Evolutionary conservation across 2,888 invertebrate species (phyloP).

Genomic region (Himalopsyche anomala): DNA sequence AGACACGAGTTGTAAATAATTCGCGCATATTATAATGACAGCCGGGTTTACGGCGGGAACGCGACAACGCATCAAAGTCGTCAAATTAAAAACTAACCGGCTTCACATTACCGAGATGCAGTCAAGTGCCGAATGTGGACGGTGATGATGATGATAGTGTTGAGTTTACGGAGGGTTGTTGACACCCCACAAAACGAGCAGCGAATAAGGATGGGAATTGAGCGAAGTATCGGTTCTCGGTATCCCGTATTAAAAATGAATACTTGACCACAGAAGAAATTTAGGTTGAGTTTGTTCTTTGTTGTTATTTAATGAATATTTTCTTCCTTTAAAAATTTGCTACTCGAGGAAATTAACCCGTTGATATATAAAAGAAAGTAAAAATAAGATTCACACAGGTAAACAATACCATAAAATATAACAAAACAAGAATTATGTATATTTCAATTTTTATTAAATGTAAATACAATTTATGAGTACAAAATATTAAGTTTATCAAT

Average conservation of each 20-base stretch:
- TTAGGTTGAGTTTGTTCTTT: no score
- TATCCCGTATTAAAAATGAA: not conserved
- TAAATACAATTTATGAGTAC: no score
- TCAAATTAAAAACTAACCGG: conserved; percentile 26
- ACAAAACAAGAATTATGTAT: no score
- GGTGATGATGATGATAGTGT: not conserved
- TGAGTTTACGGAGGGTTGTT: conserved; percentile 13
- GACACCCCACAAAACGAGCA: conserved; percentile 15
- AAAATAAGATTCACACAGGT: no score
- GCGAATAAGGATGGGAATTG: not conserved
- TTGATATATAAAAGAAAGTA: no score
- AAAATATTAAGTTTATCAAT: no score
- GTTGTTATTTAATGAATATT: no score
- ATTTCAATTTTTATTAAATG: no score
- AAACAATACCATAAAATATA: no score
- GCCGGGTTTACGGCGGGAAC: not conserved
- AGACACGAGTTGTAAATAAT: not conserved
- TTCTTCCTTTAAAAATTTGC: no score
- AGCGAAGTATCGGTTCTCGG: not conserved
- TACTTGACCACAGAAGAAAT: no score
- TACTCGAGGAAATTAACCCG: no score
- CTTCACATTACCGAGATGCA: not conserved
- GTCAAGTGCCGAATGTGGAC: not conserved
- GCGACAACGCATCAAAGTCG: conserved; percentile 34
- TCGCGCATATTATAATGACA: conserved; percentile 29